phyloP scores from a whole-genome alignment of 2,888 invertebrate genomes.

The Tigriopus californicus region DNA sequence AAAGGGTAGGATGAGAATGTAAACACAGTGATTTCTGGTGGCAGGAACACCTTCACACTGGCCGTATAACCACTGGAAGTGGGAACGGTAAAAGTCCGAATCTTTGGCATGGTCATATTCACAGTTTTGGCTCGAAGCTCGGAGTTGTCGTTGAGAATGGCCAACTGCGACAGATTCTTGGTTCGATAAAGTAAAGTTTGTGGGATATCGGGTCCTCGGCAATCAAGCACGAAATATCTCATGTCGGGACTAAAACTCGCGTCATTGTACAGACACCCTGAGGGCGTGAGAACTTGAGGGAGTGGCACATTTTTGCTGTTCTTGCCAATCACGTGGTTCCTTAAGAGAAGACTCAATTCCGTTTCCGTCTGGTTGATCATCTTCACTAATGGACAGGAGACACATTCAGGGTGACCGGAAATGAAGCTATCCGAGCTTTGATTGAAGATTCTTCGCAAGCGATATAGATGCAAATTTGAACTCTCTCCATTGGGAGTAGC shows the following conservation, averaged over 20 bases:
- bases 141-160: constrained; percentile 20
- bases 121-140: constrained; percentile 18
- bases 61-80: constrained; percentile 38
- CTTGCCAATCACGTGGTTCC: too few relatives aligned
- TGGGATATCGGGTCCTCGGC: constrained; percentile 48
- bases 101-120: constrained; percentile 18
- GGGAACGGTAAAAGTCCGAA: constrained; percentile 5
- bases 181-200: constrained; percentile 19
- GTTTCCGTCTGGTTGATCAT: too few relatives aligned
- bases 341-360: too few relatives aligned
- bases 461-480: too few relatives aligned
- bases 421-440: too few relatives aligned
- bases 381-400: too few relatives aligned
- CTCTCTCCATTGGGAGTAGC: too few relatives aligned
- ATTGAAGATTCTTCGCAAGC: too few relatives aligned
- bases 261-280: constrained; percentile 42
- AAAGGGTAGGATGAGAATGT: constrained; percentile 51
- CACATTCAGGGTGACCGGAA: too few relatives aligned
- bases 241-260: constrained; percentile 47
- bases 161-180: constrained; percentile 17
- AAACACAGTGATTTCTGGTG: constrained; percentile 45
- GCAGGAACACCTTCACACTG: constrained; percentile 51
- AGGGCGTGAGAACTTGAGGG: too few relatives aligned
- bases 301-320: too few relatives aligned
- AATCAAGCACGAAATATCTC: constrained; percentile 49